Evolutionary conservation across 2,888 invertebrate species (phyloP).

Genomic region (Cryptus armator): DNA sequence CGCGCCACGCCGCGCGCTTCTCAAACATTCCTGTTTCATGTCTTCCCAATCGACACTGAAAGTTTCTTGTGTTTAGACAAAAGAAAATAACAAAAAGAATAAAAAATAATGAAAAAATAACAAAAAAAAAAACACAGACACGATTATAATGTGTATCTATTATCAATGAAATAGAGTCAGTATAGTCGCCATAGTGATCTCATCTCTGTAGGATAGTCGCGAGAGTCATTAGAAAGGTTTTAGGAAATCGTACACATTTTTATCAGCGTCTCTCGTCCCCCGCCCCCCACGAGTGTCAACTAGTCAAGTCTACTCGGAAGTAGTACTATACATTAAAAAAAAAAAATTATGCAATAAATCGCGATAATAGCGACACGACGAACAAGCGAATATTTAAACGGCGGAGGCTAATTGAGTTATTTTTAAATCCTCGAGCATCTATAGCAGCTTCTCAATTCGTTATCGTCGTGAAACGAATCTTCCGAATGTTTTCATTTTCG

Average conservation of each 20-base stretch:
- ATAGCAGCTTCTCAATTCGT: neutral
- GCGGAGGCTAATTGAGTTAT: slow-evolving; percentile 11
- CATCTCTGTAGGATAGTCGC: slow-evolving; percentile 16
- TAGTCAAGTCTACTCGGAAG: slow-evolving; percentile 37
- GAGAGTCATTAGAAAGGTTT: slow-evolving; percentile 34
- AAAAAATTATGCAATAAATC: slow-evolving; percentile 58
- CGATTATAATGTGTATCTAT: slow-evolving; percentile 26
- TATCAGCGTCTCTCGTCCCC: slow-evolving; percentile 40
- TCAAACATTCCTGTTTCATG: slow-evolving; percentile 50
- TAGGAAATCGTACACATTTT: slow-evolving; percentile 52
- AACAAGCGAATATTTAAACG: neutral
- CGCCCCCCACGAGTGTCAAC: slow-evolving; percentile 39
- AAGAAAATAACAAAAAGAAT: neutral
- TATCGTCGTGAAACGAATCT: neutral
- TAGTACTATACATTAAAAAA: slow-evolving; percentile 41
- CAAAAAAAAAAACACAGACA: neutral
- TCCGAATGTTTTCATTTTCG: neutral
- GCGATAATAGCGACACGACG: slow-evolving; percentile 32
- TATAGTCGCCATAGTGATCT: slow-evolving; percentile 32
- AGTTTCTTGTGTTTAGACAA: slow-evolving; percentile 23
- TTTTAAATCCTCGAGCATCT: neutral
- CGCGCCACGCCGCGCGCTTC: neutral
- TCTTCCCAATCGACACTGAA: slow-evolving; percentile 62
- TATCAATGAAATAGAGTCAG: slow-evolving; percentile 6
- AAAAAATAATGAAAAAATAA: neutral